Conservation (phyloP, 2,888 invertebrate genomes). For the Sphecodes monilicornis region DNA sequence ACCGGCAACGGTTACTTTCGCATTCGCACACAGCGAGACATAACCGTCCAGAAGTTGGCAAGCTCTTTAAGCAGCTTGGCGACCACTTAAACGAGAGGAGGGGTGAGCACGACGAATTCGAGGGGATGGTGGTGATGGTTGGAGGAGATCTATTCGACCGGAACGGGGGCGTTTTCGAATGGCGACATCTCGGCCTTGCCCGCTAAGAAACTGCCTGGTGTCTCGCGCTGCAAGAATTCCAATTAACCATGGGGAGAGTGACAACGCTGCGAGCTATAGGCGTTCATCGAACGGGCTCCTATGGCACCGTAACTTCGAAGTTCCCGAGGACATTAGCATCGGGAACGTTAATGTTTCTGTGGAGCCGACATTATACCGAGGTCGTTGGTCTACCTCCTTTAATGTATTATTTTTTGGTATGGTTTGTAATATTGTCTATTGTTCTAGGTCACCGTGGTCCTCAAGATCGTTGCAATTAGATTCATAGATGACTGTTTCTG, state of each 20-base stretch:
- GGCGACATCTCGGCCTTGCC: conserved; percentile 15
- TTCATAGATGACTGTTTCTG: too few relatives aligned
- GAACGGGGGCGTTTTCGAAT: conserved; percentile 3
- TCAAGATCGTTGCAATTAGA: too few relatives aligned
- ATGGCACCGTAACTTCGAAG: background rate
- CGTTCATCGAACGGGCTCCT: conserved; percentile 5
- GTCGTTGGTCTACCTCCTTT: background rate
- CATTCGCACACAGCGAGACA: background rate
- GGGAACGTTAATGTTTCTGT: background rate
- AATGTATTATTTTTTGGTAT: background rate
- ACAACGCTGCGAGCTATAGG: background rate
- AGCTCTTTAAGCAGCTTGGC: conserved; percentile 40
- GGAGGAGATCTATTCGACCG: conserved; percentile 7
- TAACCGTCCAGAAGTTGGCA: conserved; percentile 32
- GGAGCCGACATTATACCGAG: background rate
- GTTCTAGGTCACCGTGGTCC: too few relatives aligned
- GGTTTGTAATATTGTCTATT: too few relatives aligned
- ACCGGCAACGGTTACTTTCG: conserved; percentile 9
- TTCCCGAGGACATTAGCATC: conserved; percentile 10
- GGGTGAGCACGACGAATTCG: conserved; percentile 19
- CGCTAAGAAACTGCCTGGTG: conserved; percentile 28
- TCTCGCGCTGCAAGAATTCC: conserved; percentile 37
- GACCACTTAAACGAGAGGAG: conserved; percentile 36
- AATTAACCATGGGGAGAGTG: conserved; percentile 24
- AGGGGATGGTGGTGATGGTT: background rate